Conservation (phyloP, 2,888 invertebrate species). For the Aleiodes testaceus region DNA sequence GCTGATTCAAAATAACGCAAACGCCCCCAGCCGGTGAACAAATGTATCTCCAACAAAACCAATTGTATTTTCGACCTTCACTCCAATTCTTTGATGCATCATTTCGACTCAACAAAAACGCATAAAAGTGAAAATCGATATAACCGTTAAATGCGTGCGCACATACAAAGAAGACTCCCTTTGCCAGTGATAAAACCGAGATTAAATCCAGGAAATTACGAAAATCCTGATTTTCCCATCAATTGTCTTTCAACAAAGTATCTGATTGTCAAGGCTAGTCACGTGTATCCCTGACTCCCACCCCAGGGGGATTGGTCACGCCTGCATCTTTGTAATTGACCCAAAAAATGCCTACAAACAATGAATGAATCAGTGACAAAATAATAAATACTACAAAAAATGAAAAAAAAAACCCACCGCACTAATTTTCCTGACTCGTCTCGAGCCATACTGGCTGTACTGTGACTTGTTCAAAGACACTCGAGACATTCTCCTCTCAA, state of each 20-base stretch:
- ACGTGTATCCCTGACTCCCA: constrained; percentile 44
- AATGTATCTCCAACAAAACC: neutral
- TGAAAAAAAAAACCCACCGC: constrained; percentile 65
- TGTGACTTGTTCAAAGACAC: constrained; percentile 72
- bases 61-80: neutral
- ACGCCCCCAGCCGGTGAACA: constrained; percentile 6
- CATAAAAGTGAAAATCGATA: too few relatives aligned
- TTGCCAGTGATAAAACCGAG: too few relatives aligned
- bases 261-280: too few relatives aligned
- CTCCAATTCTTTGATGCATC: neutral
- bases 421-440: constrained; percentile 71
- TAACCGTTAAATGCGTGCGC: too few relatives aligned
- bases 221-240: too few relatives aligned
- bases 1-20: neutral
- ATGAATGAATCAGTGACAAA: neutral
- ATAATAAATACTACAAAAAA: neutral
- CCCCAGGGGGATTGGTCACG: constrained; percentile 20
- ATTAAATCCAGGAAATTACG: too few relatives aligned
- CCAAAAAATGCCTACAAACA: neutral
- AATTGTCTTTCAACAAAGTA: too few relatives aligned
- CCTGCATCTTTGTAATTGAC: constrained; percentile 33
- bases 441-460: constrained; percentile 71
- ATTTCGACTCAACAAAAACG: neutral
- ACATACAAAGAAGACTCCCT: too few relatives aligned
- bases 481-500: constrained; percentile 67